Evolutionary conservation across 2,113 vertebrate genomes (phyloP).

Genomic region (Nyctereutes procyonoides): DNA sequence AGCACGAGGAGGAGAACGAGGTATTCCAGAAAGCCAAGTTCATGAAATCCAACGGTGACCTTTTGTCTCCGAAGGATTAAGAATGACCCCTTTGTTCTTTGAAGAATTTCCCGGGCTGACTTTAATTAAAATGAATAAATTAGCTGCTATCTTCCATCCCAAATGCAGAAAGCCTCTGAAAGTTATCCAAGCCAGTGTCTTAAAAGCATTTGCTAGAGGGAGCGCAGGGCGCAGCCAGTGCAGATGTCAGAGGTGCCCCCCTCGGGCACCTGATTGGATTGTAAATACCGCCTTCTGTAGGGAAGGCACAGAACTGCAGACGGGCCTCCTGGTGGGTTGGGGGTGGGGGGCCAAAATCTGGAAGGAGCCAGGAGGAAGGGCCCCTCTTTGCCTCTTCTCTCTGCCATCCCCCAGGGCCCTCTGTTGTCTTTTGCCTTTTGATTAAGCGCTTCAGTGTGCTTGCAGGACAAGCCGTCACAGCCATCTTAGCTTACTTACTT

Average conservation of each 20-base stretch:
- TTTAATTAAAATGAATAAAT: conserved; percentile 68
- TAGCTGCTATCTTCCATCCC: conserved; percentile 17
- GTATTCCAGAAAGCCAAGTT: conserved; percentile 76
- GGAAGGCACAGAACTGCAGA: not conserved
- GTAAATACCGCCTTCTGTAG: conserved; percentile 44
- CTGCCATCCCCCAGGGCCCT: not conserved
- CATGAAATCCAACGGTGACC: not conserved
- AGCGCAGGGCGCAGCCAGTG: not conserved
- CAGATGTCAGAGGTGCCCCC: too few species aligned
- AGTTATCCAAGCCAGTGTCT: not conserved
- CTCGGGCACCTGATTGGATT: not conserved
- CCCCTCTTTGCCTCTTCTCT: not conserved
- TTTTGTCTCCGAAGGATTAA: conserved; percentile 20
- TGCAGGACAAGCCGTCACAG: not conserved
- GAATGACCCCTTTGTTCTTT: conserved; percentile 37
- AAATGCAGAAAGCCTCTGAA: conserved; percentile 10
- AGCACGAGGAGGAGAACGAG: conserved; percentile 95
- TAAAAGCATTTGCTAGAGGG: not conserved
- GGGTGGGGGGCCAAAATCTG: not conserved
- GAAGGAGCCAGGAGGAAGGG: not conserved
- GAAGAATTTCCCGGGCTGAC: not conserved
- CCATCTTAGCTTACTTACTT: not conserved
- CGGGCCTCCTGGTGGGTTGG: not conserved
- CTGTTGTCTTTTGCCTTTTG: not conserved
- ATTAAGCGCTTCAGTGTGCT: not conserved